Base-by-base conservation (phyloP, 1,140 invertebrate genomes). In the Drosophila willistoni region DNA sequence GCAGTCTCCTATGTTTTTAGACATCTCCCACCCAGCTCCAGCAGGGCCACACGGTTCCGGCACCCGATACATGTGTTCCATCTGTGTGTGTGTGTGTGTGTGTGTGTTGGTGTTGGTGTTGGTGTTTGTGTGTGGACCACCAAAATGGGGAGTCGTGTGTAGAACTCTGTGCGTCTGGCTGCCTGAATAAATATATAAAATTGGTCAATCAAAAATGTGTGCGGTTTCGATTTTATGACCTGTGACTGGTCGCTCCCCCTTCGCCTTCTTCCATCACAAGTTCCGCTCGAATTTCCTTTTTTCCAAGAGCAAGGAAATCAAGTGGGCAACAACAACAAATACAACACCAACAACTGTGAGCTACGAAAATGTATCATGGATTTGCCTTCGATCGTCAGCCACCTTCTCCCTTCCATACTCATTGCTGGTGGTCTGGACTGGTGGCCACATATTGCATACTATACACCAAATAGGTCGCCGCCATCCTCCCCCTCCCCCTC, bases 141-240 rank as follows among this genome's bases (percentile, higher is more conserved):
- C 80, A 83, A 83, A 77, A 10, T 73, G 69, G 34, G 66, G 70
- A 73, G 71, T 78, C 10, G 34, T 36, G 36, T 39, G 36, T 4
- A 39, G 29, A 29, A 29, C 29, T 12, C 12, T 39, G 34, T 68
- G 59, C 67, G 71, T 60, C 59, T 25, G 60, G 61, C 60, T 70
- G 76, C 34, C 69, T 84, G 66, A 79, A 82, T 76, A 82, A 82
- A 82, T 82, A 82, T 74, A 77, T 73, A 77, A 33, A 59, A 59
- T 44, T 79, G 81, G 80, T 84, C 80, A 83, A 84, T 83, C 61
- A 70, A 39, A 82, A 76, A 55, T 71, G 76, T 61, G 81, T 75
- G 79, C 64, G 80, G 80, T 83, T 82, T 57, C 61, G 66, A 61
- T 75, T 84, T 84, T 83, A 83, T 76, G 77, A 73, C 71, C 71